Conservation (phyloP, 2,113 vertebrate species). For the Oncorhynchus gorbuscha region DNA sequence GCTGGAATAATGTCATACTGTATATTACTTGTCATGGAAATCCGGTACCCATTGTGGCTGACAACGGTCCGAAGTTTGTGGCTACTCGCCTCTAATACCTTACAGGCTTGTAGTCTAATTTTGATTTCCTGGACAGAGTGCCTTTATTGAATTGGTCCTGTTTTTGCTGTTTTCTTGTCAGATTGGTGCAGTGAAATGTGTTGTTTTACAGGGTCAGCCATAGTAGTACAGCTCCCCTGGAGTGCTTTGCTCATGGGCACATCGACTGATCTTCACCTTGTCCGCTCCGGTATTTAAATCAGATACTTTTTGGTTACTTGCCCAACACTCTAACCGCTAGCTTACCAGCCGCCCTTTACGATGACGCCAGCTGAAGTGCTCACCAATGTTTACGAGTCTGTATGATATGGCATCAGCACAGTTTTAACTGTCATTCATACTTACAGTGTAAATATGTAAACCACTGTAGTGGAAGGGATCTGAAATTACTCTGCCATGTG, state of each 20-base stretch:
- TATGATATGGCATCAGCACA: conserved; percentile 29
- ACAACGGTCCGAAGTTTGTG: not conserved
- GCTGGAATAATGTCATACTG: no score
- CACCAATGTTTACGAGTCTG: conserved; percentile 53
- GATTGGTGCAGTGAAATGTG: no score
- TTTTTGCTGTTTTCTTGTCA: no score
- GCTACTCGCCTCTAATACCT: not conserved
- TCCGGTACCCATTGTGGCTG: not conserved
- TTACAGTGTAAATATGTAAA: conserved; percentile 67
- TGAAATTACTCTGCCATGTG: conserved; percentile 67
- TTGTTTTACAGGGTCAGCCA: no score
- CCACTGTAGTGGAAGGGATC: conserved; percentile 65
- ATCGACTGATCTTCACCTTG: no score
- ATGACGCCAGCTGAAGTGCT: conserved; percentile 36
- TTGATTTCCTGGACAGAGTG: conserved; percentile 13
- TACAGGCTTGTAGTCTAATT: not conserved
- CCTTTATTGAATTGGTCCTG: no score
- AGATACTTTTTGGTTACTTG: no score
- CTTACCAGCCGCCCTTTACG: not conserved
- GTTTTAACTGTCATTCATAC: conserved; percentile 64
- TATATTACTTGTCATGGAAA: not conserved
- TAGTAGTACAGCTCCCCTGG: no score
- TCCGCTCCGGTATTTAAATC: no score
- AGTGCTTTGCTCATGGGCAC: no score
- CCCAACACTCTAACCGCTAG: no score